Evolutionary conservation across 2,888 invertebrate species (phyloP).

Genomic region (Rambutsinella grinnellia): DNA sequence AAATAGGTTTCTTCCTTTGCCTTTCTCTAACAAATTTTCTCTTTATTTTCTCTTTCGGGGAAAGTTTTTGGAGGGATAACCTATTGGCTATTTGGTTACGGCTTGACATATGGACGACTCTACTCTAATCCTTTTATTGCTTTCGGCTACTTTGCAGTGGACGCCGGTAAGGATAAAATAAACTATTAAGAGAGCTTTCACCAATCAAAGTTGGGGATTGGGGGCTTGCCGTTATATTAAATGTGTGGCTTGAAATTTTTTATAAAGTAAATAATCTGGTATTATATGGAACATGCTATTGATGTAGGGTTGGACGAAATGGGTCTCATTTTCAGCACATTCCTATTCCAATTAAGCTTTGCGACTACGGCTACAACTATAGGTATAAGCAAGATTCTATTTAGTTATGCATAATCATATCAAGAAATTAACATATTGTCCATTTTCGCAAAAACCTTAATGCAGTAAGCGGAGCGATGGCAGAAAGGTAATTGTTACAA

Average conservation of each 20-base stretch:
- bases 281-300: neutral
- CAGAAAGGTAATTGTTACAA: conserved; percentile 78
- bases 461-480: conserved; percentile 96
- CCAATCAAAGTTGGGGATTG: too few species aligned
- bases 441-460: too few species aligned
- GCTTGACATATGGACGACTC: conserved; percentile 85
- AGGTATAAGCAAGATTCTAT: too few species aligned
- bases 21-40: neutral
- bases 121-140: conserved; percentile 86
- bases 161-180: conserved; percentile 72
- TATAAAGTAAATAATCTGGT: neutral
- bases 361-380: conserved; percentile 93
- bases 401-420: too few species aligned
- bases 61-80: conserved; percentile 85
- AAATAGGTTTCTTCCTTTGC: neutral
- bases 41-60: conserved; percentile 9
- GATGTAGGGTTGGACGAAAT: conserved; percentile 74
- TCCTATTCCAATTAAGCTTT: conserved; percentile 90
- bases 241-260: too few species aligned
- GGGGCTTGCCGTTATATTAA: too few species aligned
- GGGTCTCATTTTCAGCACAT: conserved; percentile 89
- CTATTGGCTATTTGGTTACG: conserved; percentile 96
- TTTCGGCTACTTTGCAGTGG: conserved; percentile 85
- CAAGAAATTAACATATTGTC: too few species aligned
- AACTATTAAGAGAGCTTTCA: neutral